Evolutionary conservation across 2,888 invertebrate genomes (phyloP).

Genomic region (Plusia festucae): DNA sequence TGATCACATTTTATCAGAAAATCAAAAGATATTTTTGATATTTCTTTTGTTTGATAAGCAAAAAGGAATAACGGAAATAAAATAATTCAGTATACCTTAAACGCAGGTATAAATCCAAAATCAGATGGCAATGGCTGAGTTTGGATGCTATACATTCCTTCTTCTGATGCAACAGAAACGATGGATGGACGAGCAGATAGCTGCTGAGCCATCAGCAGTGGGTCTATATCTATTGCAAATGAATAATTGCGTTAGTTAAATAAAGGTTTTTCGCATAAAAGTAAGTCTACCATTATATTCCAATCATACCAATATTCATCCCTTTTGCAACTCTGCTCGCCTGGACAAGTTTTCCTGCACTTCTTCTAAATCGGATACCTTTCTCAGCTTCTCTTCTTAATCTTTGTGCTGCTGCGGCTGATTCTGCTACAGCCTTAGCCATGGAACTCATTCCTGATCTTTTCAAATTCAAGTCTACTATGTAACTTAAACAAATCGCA

Average conservation of each 20-base stretch:
- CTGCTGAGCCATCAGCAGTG: slow-evolving; percentile 84
- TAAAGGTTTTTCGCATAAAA: background rate
- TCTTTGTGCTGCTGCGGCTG: slow-evolving; percentile 83
- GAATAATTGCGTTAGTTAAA: background rate
- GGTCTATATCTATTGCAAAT: slow-evolving; percentile 78
- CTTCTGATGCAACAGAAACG: slow-evolving; percentile 85
- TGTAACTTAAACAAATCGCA: slow-evolving; percentile 84
- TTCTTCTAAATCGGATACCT: slow-evolving; percentile 82
- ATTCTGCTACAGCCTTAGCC: slow-evolving; percentile 83
- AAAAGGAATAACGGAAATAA: background rate
- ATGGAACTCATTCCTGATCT: slow-evolving; percentile 84
- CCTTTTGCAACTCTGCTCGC: slow-evolving; percentile 83
- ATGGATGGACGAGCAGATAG: slow-evolving; percentile 86
- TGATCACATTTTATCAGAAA: too few relatives aligned
- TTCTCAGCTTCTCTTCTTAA: slow-evolving; percentile 84
- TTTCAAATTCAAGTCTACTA: slow-evolving; percentile 83
- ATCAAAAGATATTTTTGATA: too few relatives aligned
- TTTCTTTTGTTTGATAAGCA: too few relatives aligned
- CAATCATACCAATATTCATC: slow-evolving; percentile 81
- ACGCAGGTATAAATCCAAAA: slow-evolving; percentile 83
- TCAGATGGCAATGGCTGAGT: slow-evolving; percentile 84
- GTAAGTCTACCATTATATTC: too few relatives aligned
- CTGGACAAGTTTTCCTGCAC: slow-evolving; percentile 84
- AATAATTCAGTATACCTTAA: slow-evolving; percentile 69
- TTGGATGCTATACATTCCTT: slow-evolving; percentile 79